Evolutionary conservation across 2,113 vertebrate genomes (phyloP), one percentile per base, ranked within the genome.

Genomic region (Channa argus): DNA sequence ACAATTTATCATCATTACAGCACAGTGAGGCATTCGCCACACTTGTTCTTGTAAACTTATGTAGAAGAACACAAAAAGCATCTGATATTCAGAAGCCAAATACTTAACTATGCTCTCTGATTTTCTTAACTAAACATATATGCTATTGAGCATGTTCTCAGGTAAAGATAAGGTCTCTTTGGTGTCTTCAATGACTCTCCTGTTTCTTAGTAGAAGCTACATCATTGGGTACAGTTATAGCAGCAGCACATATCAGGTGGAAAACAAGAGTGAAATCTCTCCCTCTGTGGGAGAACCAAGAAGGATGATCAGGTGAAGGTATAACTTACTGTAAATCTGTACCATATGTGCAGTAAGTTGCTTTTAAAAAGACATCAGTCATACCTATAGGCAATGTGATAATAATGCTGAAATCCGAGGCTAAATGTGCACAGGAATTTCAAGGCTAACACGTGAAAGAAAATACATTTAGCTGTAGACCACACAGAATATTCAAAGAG

Each of bases 1-100:
- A 52, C 63, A 65, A 74, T 63, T 45, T n/a, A 2, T 37, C 61
- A 44, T 86, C 86, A 84, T 85, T 39, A 82, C 50, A 60, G 47
- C 52, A 38, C 50, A 2, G 10, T 39, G 8, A 74, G 14, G 50
- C 53, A 36, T 8, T 37, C 60, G 51, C 53, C 47, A 56, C 11
- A 58, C 37, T 70, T 37, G 34, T 12, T 3, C n/a, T 47, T 6
- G 41, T 8, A 39, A 24, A 53, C 2, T 59, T 49, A 62, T 59
- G 41, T 4, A 61, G 6, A 39, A 6, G 11, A 14, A 61, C 11
- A 38, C 43, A 43, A 15, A 55, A n/a, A 63, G 63, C 36, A 68
- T 24, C 13, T 36, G 52, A 53, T 41, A 44, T 24, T 45, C 39
- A 43, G n/a, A 46, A 11, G 3, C 5, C 47, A 55, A 49, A 24